Evolutionary conservation across 2,797 vertebrate genomes (phyloP).

Genomic region (Leptoclinus maculatus): DNA sequence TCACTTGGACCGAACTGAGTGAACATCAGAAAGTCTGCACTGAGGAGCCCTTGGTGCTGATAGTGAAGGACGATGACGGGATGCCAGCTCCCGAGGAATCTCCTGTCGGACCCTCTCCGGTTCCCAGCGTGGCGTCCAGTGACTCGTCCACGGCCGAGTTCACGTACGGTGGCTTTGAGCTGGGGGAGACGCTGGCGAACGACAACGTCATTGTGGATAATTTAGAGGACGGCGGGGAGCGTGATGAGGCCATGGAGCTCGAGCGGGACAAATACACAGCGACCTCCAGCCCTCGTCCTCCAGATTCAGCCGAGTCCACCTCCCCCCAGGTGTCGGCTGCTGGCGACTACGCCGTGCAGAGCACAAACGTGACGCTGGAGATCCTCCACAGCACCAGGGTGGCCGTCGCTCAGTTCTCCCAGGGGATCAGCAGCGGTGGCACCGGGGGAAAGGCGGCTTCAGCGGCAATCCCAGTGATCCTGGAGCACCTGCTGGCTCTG

Average conservation of each 20-base stretch:
- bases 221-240: slow-evolving; percentile 70
- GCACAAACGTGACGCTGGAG: slow-evolving; percentile 96
- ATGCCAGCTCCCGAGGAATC: slow-evolving; percentile 81
- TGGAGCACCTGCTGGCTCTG: slow-evolving; percentile 95
- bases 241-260: slow-evolving; percentile 89
- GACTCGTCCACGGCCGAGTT: slow-evolving; percentile 87
- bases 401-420: slow-evolving; percentile 97
- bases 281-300: slow-evolving; percentile 64
- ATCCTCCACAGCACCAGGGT: slow-evolving; percentile 96
- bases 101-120: slow-evolving; percentile 84
- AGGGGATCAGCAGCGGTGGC: slow-evolving; percentile 76
- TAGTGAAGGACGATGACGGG: slow-evolving; percentile 87
- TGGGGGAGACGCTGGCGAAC: slow-evolving; percentile 74
- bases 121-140: slow-evolving; percentile 84
- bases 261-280: slow-evolving; percentile 81
- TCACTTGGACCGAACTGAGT: slow-evolving; percentile 91
- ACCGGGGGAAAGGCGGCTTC: slow-evolving; percentile 80
- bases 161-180: slow-evolving; percentile 81
- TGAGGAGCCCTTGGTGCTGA: slow-evolving; percentile 89
- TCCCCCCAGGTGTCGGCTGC: slow-evolving; percentile 80
- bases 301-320: slow-evolving; percentile 76
- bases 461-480: slow-evolving; percentile 92
- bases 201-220: slow-evolving; percentile 81
- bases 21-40: slow-evolving; percentile 90
- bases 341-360: slow-evolving; percentile 87